These are phyloP conservation scores for Coilia nasus DNA, from an alignment of 2,797 vertebrate species.

Conservation along the genomic window DNA sequence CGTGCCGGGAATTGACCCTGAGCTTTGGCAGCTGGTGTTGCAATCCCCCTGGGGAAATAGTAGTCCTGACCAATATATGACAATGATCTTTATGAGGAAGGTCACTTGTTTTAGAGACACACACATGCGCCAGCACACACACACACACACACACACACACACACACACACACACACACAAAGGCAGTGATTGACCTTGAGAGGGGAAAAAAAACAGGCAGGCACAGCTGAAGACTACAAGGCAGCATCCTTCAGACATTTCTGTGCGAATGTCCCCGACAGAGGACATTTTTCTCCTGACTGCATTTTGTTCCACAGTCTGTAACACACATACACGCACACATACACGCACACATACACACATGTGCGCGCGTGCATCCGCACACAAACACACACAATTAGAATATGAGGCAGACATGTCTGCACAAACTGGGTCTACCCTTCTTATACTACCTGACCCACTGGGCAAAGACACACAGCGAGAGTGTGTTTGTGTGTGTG, in stretches of 20 bases:
- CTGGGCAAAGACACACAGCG: not conserved
- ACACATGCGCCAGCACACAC: not conserved
- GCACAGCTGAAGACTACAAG: slow-evolving; percentile 21
- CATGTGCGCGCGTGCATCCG: not conserved
- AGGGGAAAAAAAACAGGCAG: not conserved
- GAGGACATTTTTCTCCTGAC: slow-evolving; percentile 23
- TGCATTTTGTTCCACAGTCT: not conserved
- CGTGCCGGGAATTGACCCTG: slow-evolving; percentile 60
- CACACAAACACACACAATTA: slow-evolving; percentile 7
- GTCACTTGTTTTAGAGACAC: slow-evolving; percentile 10
- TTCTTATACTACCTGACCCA: not conserved
- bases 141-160: slow-evolving; percentile 14
- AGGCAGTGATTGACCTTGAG: slow-evolving; percentile 12
- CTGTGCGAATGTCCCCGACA: slow-evolving; percentile 2
- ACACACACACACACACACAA: slow-evolving; percentile 31
- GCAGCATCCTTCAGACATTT: slow-evolving; percentile 24
- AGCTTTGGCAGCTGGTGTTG: slow-evolving; percentile 47
- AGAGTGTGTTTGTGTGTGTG: not conserved
- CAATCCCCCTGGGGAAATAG: slow-evolving; percentile 35
- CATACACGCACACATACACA: not conserved
- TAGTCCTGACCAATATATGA: slow-evolving; percentile 25
- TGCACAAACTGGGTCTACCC: slow-evolving; percentile 8
- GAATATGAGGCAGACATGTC: slow-evolving; percentile 6
- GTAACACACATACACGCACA: not conserved
- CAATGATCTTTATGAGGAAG: slow-evolving; percentile 36